These are phyloP conservation scores for Sebastes reedi DNA, from an alignment of 2,797 vertebrate species.

Conservation along the genomic window DNA sequence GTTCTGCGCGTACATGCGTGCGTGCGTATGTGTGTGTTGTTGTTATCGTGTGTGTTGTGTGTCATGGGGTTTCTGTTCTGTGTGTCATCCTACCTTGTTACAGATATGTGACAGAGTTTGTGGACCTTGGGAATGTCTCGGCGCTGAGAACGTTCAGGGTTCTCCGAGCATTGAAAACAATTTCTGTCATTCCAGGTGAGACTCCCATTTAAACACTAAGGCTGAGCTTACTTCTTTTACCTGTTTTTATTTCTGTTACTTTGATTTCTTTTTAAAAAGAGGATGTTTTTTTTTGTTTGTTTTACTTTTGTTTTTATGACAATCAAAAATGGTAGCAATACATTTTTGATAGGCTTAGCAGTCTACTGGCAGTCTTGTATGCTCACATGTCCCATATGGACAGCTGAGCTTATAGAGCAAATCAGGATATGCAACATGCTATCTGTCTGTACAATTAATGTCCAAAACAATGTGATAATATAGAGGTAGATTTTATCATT, in stretches of 20 bases:
- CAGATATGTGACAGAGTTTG: constrained; percentile 99
- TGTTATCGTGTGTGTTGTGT: constrained; percentile 94
- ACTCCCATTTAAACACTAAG: constrained; percentile 88
- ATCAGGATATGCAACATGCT: neutral
- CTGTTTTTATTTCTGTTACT: constrained; percentile 57
- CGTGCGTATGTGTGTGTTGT: constrained; percentile 85
- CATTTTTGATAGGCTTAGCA: constrained; percentile 92
- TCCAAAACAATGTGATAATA: neutral
- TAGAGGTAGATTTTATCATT: neutral
- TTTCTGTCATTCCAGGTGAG: constrained; percentile 99
- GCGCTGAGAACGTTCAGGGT: constrained; percentile 99
- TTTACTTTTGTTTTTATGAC: constrained; percentile 62
- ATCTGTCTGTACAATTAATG: neutral
- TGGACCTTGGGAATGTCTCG: constrained; percentile 99
- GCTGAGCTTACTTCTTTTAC: constrained; percentile 78
- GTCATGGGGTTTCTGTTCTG: constrained; percentile 96
- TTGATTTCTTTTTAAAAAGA: constrained; percentile 48
- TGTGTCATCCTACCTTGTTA: constrained; percentile 98
- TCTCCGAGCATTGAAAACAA: constrained; percentile 99
- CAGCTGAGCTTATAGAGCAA: constrained; percentile 8
- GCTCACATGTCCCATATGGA: constrained; percentile 34
- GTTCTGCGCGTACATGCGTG: constrained; percentile 68
- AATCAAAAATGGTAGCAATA: constrained; percentile 84
- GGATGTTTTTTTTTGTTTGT: constrained; percentile 46
- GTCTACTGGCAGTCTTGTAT: constrained; percentile 78